Base-by-base conservation (phyloP, 2,888 invertebrate species). In the Cryptocephalus primarius region DNA sequence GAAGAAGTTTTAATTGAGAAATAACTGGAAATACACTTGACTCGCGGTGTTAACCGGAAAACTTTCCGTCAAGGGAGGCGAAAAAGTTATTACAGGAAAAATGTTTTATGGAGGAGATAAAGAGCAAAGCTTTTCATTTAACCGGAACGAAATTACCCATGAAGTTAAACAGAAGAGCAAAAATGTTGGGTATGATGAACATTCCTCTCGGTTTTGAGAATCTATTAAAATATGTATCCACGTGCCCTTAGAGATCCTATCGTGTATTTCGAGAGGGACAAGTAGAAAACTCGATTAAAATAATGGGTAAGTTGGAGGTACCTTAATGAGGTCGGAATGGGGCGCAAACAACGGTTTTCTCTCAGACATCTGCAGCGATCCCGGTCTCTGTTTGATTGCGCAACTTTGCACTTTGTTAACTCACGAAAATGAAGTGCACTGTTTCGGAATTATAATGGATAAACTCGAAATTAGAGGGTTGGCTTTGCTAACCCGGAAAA, bases 331-430 rank as follows among this genome's bases (percentile, higher is more conserved):
- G 36, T 54, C 55, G 50, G 50, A 51, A 57, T 56, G 55, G 22
- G 22, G 56, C 53, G 55, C 51, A 55, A 55, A 55, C 58, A 60
- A 52, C 53, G 51, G 50, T 58, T 55, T 56, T 50, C 59, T 59
- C 52, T 57, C 51, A 58, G 52, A 52, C 45, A 50, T 53, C 51
- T 48, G 55, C 56, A 55, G 52, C 48, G 42, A 49, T 43, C 38
- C 22, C 49, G 44, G 39, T 44, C 42, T 42, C 53, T 55, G 60
- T 63, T 61, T 66, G 65, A 66, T 66, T 64, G 64, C 64, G 64
- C 59, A 66, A 66, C 66, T 66, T 65, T 65, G 65, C 63, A 66
- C 65, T 65, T 64, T 65, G 65, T 65, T 64, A 63, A 62, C 63
- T 62, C 57, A 57, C 56, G 55, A 59, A 62, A 63, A 64, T 63